phyloP scores from a whole-genome alignment of 2,113 vertebrate species.

The Caranx ignobilis region DNA sequence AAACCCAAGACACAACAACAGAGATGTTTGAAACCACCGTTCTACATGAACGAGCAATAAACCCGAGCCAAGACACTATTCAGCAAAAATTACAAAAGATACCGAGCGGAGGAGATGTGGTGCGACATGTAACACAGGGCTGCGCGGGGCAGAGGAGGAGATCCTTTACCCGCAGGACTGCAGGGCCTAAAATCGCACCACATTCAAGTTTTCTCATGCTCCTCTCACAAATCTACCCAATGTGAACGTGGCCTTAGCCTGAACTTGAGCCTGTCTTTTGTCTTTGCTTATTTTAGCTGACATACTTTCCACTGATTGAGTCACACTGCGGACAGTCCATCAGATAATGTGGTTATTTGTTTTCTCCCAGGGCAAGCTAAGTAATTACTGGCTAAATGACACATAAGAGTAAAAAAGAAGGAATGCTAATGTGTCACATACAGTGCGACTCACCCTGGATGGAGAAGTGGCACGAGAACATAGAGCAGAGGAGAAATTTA shows the following conservation, averaged over 20 bases:
- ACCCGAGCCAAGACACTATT: slow-evolving; percentile 40
- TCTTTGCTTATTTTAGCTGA: slow-evolving; percentile 82
- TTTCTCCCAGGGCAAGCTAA: slow-evolving; percentile 79
- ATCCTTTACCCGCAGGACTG: slow-evolving; percentile 57
- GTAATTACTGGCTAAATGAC: slow-evolving; percentile 83
- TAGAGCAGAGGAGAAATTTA: slow-evolving; percentile 9
- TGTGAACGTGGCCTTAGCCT: slow-evolving; percentile 67
- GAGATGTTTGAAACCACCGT: slow-evolving; percentile 9
- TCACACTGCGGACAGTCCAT: slow-evolving; percentile 80
- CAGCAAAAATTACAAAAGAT: slow-evolving; percentile 47
- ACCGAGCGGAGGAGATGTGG: slow-evolving; percentile 37
- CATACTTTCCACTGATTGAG: slow-evolving; percentile 79
- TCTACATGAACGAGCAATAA: slow-evolving; percentile 54
- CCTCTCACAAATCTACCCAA: slow-evolving; percentile 32
- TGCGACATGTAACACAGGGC: slow-evolving; percentile 54
- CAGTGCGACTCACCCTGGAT: slow-evolving; percentile 52
- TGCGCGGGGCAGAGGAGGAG: slow-evolving; percentile 47
- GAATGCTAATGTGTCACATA: slow-evolving; percentile 70
- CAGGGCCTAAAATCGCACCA: slow-evolving; percentile 45
- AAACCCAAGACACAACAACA: slow-evolving; percentile 7
- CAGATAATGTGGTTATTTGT: slow-evolving; percentile 83
- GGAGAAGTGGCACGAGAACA: slow-evolving; percentile 48
- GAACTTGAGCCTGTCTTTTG: slow-evolving; percentile 77
- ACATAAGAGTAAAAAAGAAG: slow-evolving; percentile 61
- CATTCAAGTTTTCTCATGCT: slow-evolving; percentile 58